Conservation (phyloP, 2,113 vertebrate species). For the Acrocephalus kingi region DNA sequence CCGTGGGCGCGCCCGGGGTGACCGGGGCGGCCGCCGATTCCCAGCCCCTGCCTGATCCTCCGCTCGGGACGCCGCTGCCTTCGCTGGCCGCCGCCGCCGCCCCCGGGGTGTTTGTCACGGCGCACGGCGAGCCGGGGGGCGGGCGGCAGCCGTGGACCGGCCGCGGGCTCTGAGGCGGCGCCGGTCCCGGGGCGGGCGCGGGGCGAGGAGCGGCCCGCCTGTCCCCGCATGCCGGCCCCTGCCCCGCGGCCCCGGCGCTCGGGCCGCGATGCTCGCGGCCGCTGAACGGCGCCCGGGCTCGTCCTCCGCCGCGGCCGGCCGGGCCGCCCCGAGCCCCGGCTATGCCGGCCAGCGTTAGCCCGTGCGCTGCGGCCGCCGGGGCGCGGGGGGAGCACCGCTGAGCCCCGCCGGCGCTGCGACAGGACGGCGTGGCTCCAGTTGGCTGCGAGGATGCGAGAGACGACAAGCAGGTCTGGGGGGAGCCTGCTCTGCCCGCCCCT, state of each 20-base stretch:
- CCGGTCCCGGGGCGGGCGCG: too few relatives aligned
- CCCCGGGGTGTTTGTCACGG: too few relatives aligned
- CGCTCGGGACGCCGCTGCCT: too few relatives aligned
- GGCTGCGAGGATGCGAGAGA: constrained; percentile 17
- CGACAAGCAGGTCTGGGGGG: not conserved
- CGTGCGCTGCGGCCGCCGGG: not conserved
- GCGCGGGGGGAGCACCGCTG: not conserved
- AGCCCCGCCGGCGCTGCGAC: not conserved
- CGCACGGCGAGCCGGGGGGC: too few relatives aligned
- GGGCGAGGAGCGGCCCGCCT: not conserved
- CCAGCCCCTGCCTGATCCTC: too few relatives aligned
- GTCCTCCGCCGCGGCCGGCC: not conserved
- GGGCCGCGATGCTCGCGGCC: not conserved
- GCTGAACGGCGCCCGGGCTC: not conserved
- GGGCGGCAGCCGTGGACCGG: not conserved
- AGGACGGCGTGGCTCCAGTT: not conserved
- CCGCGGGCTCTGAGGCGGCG: not conserved
- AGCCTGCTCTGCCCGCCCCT: not conserved
- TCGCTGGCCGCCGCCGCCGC: too few relatives aligned
- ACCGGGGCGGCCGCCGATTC: too few relatives aligned
- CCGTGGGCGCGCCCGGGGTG: too few relatives aligned
- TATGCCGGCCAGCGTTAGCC: not conserved
- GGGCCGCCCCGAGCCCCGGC: not conserved
- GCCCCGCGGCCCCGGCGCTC: not conserved
- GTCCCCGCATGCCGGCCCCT: not conserved